Conservation (phyloP, 1,140 invertebrate genomes). For the Ptiloglossa arizonensis region DNA sequence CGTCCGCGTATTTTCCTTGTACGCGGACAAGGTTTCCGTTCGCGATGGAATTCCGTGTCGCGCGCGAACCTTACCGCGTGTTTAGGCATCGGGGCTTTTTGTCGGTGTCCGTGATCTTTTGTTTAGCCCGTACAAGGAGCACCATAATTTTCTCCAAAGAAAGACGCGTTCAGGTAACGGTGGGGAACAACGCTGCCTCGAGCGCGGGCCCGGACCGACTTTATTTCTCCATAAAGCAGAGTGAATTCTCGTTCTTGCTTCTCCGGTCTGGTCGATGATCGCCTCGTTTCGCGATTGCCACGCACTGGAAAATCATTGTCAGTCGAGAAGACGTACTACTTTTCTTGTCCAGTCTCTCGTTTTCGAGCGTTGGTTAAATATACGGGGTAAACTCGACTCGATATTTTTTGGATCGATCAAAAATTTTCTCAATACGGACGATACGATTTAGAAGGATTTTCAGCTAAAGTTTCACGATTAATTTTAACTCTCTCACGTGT, state of each 20-base stretch:
- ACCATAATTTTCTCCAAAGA: slow-evolving; percentile 52
- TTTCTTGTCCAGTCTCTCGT: slow-evolving; percentile 19
- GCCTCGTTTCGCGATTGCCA: slow-evolving; percentile 59
- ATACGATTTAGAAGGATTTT: too few relatives aligned
- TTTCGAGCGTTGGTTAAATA: too few relatives aligned
- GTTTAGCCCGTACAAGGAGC: slow-evolving; percentile 50
- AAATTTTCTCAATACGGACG: too few relatives aligned
- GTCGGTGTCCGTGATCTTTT: slow-evolving; percentile 43
- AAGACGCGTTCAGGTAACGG: slow-evolving; percentile 19
- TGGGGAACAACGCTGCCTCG: background rate
- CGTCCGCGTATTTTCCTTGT: slow-evolving; percentile 21
- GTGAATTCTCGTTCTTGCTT: slow-evolving; percentile 58
- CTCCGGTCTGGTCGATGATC: slow-evolving; percentile 36
- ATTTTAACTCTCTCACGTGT: too few relatives aligned
- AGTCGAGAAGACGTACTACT: slow-evolving; percentile 49
- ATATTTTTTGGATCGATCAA: too few relatives aligned
- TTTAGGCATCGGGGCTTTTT: slow-evolving; percentile 53
- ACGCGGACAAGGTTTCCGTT: slow-evolving; percentile 4
- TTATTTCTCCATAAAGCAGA: slow-evolving; percentile 60
- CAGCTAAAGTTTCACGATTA: too few relatives aligned
- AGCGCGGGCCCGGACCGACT: slow-evolving; percentile 9
- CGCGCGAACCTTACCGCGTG: slow-evolving; percentile 4
- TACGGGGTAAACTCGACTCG: too few relatives aligned
- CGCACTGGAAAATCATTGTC: slow-evolving; percentile 52
- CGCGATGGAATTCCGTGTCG: slow-evolving; percentile 13